Percentiles rank a stretch among this genome's conserved stretches.
phyloP scores from a whole-genome alignment of 1,140 invertebrate genomes.

The Drosophila nannoptera region DNA sequence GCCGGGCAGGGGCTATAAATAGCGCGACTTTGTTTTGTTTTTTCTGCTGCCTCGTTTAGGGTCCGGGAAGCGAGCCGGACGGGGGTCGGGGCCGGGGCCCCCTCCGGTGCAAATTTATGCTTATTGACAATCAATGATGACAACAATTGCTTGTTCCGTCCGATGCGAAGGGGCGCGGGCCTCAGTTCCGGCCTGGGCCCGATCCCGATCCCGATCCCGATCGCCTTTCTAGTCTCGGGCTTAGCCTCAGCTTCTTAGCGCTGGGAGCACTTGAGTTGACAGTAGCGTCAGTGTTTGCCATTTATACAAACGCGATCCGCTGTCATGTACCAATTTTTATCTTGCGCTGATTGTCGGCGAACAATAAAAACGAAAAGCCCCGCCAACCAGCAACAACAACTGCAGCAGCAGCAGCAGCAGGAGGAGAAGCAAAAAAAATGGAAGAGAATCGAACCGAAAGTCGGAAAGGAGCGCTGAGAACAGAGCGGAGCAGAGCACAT shows the following conservation, averaged over 20 bases:
- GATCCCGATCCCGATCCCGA: background rate
- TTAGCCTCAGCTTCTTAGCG: constrained; percentile 15
- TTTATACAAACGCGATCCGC: constrained; percentile 78
- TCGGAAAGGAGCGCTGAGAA: constrained; percentile 21
- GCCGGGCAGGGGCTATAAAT: constrained; percentile 26
- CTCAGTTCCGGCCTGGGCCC: constrained; percentile 38
- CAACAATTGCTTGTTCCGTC: constrained; percentile 78
- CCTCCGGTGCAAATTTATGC: constrained; percentile 78
- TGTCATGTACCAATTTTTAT: constrained; percentile 79
- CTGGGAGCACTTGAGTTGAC: constrained; percentile 66
- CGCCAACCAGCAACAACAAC: constrained; percentile 39
- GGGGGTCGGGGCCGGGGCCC: constrained; percentile 37
- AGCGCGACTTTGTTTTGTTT: background rate
- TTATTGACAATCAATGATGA: constrained; percentile 79
- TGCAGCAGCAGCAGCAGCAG: background rate
- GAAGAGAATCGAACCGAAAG: constrained; percentile 32
- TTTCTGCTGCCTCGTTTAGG: constrained; percentile 21
- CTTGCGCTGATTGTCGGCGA: constrained; percentile 77
- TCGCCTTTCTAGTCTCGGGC: constrained; percentile 10
- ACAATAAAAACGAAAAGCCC: constrained; percentile 74
- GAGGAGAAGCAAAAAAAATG: constrained; percentile 19
- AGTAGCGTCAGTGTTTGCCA: constrained; percentile 77
- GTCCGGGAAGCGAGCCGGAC: constrained; percentile 9
- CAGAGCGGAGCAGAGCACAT: constrained; percentile 21
- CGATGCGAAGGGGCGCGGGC: constrained; percentile 17